Evolutionary conservation across 2,113 vertebrate genomes (phyloP).

Genomic region (Pterocles gutturalis): DNA sequence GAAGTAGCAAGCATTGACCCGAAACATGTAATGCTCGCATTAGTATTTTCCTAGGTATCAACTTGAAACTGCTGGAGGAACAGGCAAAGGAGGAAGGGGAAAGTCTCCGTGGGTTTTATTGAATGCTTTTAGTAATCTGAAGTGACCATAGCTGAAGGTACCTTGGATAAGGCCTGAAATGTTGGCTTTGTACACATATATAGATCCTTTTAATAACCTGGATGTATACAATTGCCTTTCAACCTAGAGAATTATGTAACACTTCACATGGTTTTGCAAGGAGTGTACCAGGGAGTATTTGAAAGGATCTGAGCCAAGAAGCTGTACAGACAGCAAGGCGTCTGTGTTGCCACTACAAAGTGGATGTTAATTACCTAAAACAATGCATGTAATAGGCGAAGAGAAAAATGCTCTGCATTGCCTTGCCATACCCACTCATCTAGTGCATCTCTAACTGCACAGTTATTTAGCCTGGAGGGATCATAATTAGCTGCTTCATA

Average conservation of each 20-base stretch:
- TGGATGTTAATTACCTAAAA: constrained; percentile 91
- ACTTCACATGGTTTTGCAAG: constrained; percentile 80
- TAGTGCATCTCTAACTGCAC: constrained; percentile 80
- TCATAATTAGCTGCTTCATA: constrained; percentile 82
- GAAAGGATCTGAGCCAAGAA: constrained; percentile 81
- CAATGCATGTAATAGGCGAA: constrained; percentile 86
- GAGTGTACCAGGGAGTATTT: constrained; percentile 81
- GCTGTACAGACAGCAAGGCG: constrained; percentile 88
- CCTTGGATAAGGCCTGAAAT: not conserved
- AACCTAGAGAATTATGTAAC: constrained; percentile 80
- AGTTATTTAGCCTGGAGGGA: constrained; percentile 84
- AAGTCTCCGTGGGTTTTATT: not conserved
- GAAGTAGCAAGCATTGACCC: not conserved
- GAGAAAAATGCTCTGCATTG: constrained; percentile 78
- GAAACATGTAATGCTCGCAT: not conserved
- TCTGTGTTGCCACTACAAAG: constrained; percentile 87
- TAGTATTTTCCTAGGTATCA: not conserved
- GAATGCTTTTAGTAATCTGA: not conserved
- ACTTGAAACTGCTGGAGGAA: not conserved
- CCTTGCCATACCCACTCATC: constrained; percentile 76
- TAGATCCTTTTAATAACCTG: constrained; percentile 59
- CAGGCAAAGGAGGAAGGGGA: not conserved
- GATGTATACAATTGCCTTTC: constrained; percentile 74
- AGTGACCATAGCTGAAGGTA: not conserved
- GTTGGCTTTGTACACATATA: not conserved